Conservation (phyloP, 2,113 vertebrate genomes). For the Xiphophorus couchianus region DNA sequence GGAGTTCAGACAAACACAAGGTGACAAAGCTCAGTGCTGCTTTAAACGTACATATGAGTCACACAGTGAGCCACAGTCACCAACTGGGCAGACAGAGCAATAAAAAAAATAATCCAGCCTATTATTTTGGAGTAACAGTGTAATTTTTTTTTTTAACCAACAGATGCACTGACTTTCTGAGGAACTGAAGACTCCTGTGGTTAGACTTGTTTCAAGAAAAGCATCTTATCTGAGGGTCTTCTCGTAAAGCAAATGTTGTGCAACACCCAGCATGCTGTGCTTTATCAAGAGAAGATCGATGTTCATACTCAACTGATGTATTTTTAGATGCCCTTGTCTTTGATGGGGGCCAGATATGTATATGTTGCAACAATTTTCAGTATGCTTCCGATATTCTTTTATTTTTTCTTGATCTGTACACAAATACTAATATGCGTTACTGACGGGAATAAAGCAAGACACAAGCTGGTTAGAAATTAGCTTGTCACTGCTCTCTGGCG, state of each 20-base stretch:
- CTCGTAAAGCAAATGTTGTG: slow-evolving; percentile 44
- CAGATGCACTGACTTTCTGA: neutral
- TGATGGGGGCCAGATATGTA: neutral
- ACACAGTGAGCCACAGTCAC: neutral
- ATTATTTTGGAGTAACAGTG: neutral
- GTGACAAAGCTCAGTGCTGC: neutral
- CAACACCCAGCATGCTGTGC: slow-evolving; percentile 32
- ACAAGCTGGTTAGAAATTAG: neutral
- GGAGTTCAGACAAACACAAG: neutral
- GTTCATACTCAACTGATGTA: neutral
- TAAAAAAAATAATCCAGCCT: neutral
- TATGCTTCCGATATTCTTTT: neutral
- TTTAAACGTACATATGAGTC: slow-evolving; percentile 22
- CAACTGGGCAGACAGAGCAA: neutral
- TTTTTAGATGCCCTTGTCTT: neutral
- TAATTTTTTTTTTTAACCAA: neutral
- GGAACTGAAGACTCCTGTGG: slow-evolving; percentile 53
- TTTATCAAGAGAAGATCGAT: neutral
- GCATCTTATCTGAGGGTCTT: slow-evolving; percentile 5
- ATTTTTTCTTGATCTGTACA: no score
- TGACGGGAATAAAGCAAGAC: neutral
- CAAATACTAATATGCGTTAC: no score
- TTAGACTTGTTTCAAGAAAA: slow-evolving; percentile 8
- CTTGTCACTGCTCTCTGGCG: neutral
- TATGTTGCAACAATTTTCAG: neutral